Conservation (phyloP, 2,888 invertebrate genomes). For the Tanytarsus gracilentus region DNA sequence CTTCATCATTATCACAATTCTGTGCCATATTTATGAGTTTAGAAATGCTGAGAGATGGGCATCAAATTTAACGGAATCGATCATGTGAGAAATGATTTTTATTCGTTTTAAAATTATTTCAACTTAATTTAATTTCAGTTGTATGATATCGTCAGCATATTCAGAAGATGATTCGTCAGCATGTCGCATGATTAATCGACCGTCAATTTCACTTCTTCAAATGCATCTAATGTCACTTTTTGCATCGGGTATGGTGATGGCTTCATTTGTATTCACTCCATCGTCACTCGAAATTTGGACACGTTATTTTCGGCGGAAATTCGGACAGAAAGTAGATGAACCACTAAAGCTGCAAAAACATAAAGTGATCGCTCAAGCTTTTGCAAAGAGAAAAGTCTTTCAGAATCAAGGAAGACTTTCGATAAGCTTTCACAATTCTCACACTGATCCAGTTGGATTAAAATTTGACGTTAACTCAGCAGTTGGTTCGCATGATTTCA, state of each 20-base stretch:
- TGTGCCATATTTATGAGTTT: slow-evolving; percentile 77
- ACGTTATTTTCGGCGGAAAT: slow-evolving; percentile 69
- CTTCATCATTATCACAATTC: slow-evolving; percentile 69
- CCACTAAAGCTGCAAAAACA: slow-evolving; percentile 74
- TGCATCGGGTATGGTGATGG: slow-evolving; percentile 77
- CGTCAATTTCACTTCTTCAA: slow-evolving; percentile 74
- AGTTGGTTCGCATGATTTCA: slow-evolving; percentile 70
- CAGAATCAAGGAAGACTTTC: slow-evolving; percentile 77
- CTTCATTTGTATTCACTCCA: slow-evolving; percentile 89
- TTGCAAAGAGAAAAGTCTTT: slow-evolving; percentile 75
- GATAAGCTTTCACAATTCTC: slow-evolving; percentile 75
- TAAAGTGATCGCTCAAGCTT: slow-evolving; percentile 84
- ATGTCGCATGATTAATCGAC: slow-evolving; percentile 61
- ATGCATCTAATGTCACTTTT: slow-evolving; percentile 74
- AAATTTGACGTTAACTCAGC: slow-evolving; percentile 59
- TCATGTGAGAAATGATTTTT: slow-evolving; percentile 58
- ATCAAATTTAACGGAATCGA: slow-evolving; percentile 63
- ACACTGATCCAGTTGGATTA: slow-evolving; percentile 83
- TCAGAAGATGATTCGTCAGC: slow-evolving; percentile 35
- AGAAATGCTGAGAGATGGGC: slow-evolving; percentile 65
- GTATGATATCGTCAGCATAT: slow-evolving; percentile 39
- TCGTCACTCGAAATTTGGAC: slow-evolving; percentile 80
- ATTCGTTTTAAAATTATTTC: slow-evolving; percentile 14
- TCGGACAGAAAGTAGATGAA: slow-evolving; percentile 57
- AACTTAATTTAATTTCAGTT: slow-evolving; percentile 36